These are phyloP conservation scores for Taenaris catops DNA, from an alignment of 2,888 invertebrate species.

Conservation along the genomic window DNA sequence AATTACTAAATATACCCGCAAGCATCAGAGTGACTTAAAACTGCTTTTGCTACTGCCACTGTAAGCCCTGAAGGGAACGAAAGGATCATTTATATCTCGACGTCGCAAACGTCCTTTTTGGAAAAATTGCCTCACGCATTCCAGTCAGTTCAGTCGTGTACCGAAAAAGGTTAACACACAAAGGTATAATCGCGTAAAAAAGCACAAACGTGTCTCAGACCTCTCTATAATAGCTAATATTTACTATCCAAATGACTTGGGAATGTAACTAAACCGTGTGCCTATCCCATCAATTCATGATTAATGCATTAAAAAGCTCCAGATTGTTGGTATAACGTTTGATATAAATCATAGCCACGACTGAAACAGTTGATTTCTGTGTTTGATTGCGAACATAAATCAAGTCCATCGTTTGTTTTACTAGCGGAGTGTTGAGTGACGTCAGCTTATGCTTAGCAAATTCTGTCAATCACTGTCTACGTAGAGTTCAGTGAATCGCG, in stretches of 20 bases:
- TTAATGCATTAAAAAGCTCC: constrained; percentile 11
- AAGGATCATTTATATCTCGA: too few species aligned
- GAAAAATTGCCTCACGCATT: too few species aligned
- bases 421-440: constrained; percentile 12
- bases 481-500: too few species aligned
- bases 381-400: constrained; percentile 28
- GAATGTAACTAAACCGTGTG: constrained; percentile 10
- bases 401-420: constrained; percentile 26
- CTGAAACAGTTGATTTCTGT: constrained; percentile 24
- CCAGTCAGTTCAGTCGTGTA: too few species aligned
- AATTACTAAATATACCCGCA: too few species aligned
- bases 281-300: constrained; percentile 16
- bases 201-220: too few species aligned
- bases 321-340: constrained; percentile 15
- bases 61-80: too few species aligned
- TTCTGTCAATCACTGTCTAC: constrained; percentile 2
- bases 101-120: too few species aligned
- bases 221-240: background rate
- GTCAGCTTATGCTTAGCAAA: constrained; percentile 7
- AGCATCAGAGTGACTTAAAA: too few species aligned
- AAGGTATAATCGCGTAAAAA: too few species aligned
- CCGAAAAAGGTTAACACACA: too few species aligned
- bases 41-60: too few species aligned
- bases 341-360: constrained; percentile 21
- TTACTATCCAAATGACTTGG: constrained; percentile 1